A percentile compares a stretch with the other conserved stretches of the same genome.
These are phyloP conservation scores for Microplitis demolitor DNA, from an alignment of 1,140 invertebrate genomes.

Conservation along the genomic window DNA sequence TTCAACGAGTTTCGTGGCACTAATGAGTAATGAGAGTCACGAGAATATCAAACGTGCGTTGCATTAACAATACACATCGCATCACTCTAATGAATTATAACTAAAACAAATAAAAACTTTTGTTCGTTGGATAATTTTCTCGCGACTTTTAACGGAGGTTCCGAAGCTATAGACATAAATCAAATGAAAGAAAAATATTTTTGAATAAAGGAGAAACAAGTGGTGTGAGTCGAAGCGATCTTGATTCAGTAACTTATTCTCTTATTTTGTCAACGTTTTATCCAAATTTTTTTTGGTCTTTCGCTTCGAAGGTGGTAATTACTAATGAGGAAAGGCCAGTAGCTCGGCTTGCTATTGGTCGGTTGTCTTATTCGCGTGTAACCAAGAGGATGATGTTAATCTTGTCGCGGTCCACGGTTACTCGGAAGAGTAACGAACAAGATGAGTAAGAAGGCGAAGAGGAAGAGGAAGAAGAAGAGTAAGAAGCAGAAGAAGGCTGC, in stretches of 20 bases:
- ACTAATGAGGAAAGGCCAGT: constrained; percentile 35
- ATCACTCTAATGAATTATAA: neutral
- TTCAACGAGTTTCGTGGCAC: neutral
- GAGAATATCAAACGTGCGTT: neutral
- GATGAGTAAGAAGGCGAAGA: neutral
- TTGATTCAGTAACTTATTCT: constrained; percentile 25
- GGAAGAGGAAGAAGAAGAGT: neutral
- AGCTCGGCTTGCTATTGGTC: constrained; percentile 28
- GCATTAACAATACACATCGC: neutral
- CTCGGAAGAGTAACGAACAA: constrained; percentile 30
- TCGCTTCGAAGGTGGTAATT: constrained; percentile 33
- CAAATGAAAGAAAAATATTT: too few relatives aligned
- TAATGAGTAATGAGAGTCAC: neutral
- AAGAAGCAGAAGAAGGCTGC: constrained; percentile 21
- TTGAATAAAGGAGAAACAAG: too few relatives aligned
- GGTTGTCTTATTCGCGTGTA: constrained; percentile 44
- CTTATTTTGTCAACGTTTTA: neutral
- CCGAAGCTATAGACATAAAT: too few relatives aligned
- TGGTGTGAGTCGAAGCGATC: constrained; percentile 19
- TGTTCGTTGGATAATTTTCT: neutral
- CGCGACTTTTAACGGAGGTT: too few relatives aligned
- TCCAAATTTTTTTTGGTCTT: constrained; percentile 13
- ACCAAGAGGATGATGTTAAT: constrained; percentile 54
- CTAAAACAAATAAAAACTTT: neutral
- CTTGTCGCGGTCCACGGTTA: constrained; percentile 44